These are phyloP conservation scores for Sympetrum striolatum DNA, from an alignment of 2,888 invertebrate genomes.

Conservation along the genomic window DNA sequence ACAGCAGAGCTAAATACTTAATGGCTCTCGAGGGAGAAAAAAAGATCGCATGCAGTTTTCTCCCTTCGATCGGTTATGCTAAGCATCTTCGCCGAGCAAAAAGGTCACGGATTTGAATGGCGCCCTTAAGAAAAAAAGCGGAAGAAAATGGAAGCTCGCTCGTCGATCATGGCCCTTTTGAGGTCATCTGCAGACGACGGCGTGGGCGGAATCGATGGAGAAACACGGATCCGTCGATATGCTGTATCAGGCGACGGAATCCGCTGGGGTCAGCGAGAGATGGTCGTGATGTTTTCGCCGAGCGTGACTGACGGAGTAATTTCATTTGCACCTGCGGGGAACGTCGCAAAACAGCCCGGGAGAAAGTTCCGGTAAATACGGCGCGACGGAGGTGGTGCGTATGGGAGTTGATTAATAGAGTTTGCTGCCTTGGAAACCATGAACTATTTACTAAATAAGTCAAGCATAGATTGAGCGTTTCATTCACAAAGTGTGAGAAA, in stretches of 20 bases:
- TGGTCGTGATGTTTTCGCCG: background rate
- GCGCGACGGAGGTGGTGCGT: too few relatives aligned
- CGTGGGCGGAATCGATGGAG: background rate
- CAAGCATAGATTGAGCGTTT: too few relatives aligned
- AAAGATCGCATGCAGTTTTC: background rate
- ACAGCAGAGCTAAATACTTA: background rate
- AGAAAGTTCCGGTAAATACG: too few relatives aligned
- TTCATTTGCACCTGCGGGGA: background rate
- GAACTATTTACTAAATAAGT: too few relatives aligned
- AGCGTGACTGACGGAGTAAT: background rate
- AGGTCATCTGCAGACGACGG: background rate
- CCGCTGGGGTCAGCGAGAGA: background rate
- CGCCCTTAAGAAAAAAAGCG: background rate
- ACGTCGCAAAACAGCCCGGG: background rate
- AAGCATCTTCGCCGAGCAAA: background rate
- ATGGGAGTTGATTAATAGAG: too few relatives aligned
- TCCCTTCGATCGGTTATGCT: background rate
- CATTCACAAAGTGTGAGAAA: too few relatives aligned
- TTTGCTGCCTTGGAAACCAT: too few relatives aligned
- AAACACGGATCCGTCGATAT: background rate
- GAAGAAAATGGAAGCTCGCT: background rate
- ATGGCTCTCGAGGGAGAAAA: background rate
- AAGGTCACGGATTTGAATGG: constrained; percentile 37
- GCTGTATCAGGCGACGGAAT: background rate
- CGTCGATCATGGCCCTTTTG: constrained; percentile 13